phyloP scores from a whole-genome alignment of 2,888 invertebrate genomes.

The Pomacea canaliculata region DNA sequence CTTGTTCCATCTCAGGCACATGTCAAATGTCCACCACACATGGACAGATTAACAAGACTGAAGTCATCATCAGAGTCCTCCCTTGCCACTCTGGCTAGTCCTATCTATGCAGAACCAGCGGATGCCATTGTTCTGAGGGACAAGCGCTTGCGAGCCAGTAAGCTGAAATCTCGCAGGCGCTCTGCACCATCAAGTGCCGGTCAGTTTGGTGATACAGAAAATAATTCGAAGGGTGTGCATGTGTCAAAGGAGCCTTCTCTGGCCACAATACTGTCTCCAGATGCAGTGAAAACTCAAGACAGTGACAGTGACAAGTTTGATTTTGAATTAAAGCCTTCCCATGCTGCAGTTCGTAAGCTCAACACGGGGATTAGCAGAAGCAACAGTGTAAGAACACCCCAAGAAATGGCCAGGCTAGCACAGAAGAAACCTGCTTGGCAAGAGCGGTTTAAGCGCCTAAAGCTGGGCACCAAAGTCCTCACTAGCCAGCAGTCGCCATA shows the following conservation, averaged over 20 bases:
- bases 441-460: slow-evolving; percentile 31
- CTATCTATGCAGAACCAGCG: slow-evolving; percentile 71
- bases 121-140: slow-evolving; percentile 56
- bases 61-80: slow-evolving; percentile 45
- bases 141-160: slow-evolving; percentile 34
- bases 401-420: slow-evolving; percentile 25
- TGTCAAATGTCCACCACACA: slow-evolving; percentile 10
- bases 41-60: slow-evolving; percentile 31
- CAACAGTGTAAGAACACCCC: slow-evolving; percentile 32
- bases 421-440: slow-evolving; percentile 31
- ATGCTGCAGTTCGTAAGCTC: background rate
- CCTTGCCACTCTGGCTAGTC: slow-evolving; percentile 48
- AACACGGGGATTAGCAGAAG: slow-evolving; percentile 27
- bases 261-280: slow-evolving; percentile 48
- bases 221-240: slow-evolving; percentile 7
- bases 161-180: slow-evolving; percentile 45
- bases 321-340: slow-evolving; percentile 3
- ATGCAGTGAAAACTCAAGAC: slow-evolving; percentile 2
- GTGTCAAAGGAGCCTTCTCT: slow-evolving; percentile 36
- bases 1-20: background rate
- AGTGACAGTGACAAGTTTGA: slow-evolving; percentile 15
- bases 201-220: slow-evolving; percentile 30
- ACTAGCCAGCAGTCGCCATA: slow-evolving; percentile 27
- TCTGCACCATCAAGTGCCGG: slow-evolving; percentile 55
- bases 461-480: slow-evolving; percentile 34